Percentiles rank a stretch among this genome's conserved stretches.
Conservation (phyloP, 1,140 invertebrate species). For the Scaptodrosophila lebanonensis region DNA sequence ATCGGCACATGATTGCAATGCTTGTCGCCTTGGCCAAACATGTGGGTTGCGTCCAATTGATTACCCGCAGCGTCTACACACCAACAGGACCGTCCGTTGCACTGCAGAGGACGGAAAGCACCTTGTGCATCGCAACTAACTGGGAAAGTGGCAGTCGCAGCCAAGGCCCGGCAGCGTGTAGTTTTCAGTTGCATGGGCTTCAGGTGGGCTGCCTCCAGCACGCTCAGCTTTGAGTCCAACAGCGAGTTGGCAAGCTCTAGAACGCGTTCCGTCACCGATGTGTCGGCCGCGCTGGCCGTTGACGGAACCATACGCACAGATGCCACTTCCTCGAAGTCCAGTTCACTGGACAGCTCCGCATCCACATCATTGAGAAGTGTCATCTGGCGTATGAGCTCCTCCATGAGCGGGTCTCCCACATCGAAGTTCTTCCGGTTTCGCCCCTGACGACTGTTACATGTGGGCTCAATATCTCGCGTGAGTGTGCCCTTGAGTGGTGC, state of each 20-base stretch:
- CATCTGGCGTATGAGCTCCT: slow-evolving; percentile 83
- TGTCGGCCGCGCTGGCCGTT: slow-evolving; percentile 9
- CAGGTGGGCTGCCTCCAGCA: slow-evolving; percentile 35
- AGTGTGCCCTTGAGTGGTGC: slow-evolving; percentile 88
- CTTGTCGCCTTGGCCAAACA: slow-evolving; percentile 80
- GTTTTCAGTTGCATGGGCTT: slow-evolving; percentile 63
- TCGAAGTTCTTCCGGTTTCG: slow-evolving; percentile 78
- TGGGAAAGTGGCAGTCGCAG: slow-evolving; percentile 79
- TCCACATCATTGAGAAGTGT: slow-evolving; percentile 79
- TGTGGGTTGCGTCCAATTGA: slow-evolving; percentile 81
- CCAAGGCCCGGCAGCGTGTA: slow-evolving; percentile 82
- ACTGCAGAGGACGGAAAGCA: slow-evolving; percentile 86
- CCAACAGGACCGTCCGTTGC: slow-evolving; percentile 85
- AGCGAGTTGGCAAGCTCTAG: slow-evolving; percentile 76
- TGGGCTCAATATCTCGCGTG: slow-evolving; percentile 83
- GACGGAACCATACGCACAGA: slow-evolving; percentile 12
- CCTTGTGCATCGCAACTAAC: slow-evolving; percentile 83
- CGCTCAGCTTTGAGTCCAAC: slow-evolving; percentile 53
- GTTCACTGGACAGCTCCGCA: slow-evolving; percentile 58
- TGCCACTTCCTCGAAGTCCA: slow-evolving; percentile 28
- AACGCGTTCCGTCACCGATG: slow-evolving; percentile 51
- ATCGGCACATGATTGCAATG: slow-evolving; percentile 60
- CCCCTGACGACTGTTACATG: slow-evolving; percentile 87
- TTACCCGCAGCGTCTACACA: slow-evolving; percentile 92
- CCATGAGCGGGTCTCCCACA: slow-evolving; percentile 78